phyloP scores from a whole-genome alignment of 2,888 invertebrate species.

The Asteroscopus sphinx region DNA sequence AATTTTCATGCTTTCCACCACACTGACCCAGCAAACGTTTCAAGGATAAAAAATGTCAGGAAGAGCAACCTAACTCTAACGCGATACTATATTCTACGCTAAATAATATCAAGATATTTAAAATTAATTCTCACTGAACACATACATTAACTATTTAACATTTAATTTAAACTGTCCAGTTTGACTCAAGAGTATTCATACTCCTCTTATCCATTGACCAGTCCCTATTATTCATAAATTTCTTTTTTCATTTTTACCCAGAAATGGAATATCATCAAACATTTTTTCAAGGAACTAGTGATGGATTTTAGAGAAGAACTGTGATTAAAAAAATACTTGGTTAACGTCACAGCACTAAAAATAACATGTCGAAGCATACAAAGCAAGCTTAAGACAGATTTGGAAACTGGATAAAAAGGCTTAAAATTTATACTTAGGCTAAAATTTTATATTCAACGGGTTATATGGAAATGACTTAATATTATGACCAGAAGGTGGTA shows the following conservation, averaged over 20 bases:
- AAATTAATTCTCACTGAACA: slow-evolving; percentile 84
- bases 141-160: slow-evolving; percentile 68
- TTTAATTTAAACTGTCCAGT: slow-evolving; percentile 42
- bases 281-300: slow-evolving; percentile 30
- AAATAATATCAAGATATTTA: slow-evolving; percentile 79
- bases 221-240: slow-evolving; percentile 37
- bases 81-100: slow-evolving; percentile 63
- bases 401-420: slow-evolving; percentile 39
- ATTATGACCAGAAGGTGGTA: slow-evolving; percentile 59
- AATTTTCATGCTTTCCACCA: slow-evolving; percentile 16
- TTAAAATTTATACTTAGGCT: slow-evolving; percentile 46
- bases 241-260: slow-evolving; percentile 55
- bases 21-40: slow-evolving; percentile 49
- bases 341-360: slow-evolving; percentile 37
- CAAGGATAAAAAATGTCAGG: slow-evolving; percentile 55
- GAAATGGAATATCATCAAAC: slow-evolving; percentile 50
- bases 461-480: slow-evolving; percentile 56
- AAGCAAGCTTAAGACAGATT: slow-evolving; percentile 47
- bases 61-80: slow-evolving; percentile 71
- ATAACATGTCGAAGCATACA: slow-evolving; percentile 43
- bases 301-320: slow-evolving; percentile 31
- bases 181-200: slow-evolving; percentile 30
- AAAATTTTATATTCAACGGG: slow-evolving; percentile 42
- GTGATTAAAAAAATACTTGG: slow-evolving; percentile 23
- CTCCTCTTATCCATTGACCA: slow-evolving; percentile 34